Evolutionary conservation across 2,113 vertebrate species (phyloP), one percentile per base, ranked within the genome.

Genomic region (Entelurus aequoreus): DNA sequence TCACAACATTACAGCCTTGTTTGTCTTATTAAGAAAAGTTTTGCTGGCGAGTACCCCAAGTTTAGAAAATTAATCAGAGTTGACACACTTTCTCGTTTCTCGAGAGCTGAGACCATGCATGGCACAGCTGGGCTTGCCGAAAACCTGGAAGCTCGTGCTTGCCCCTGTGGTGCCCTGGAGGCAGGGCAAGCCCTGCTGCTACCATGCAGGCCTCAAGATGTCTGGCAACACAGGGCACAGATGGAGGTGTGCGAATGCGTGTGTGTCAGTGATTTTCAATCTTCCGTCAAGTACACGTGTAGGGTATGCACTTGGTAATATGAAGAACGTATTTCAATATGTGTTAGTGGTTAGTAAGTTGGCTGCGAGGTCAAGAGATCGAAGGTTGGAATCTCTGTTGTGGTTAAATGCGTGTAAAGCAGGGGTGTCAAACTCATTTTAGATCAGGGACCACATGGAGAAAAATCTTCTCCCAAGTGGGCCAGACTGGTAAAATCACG

Each of bases 121-220:
- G 46, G 64, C 71, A 36, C 85, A 87, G 87, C 87, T 87, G 85
- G 66, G 74, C 74, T 68, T 47, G 71, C 74, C 72, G 77, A 62
- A 60, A 76, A 79, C 82, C 85, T 78, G 8, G 65, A 82, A 84
- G 86, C 77, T 6, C 82, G 65, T 78, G 78, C 76, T 70, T 77
- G 59, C 63, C 74, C 68, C 67, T 83, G 71, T 77, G 75, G 49
- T 76, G 68, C 78, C 84, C 68, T 6, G 56, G 60, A 74, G 87
- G 84, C 72, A 80, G 69, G 76, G 75, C 83, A 84, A 83, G 70
- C 83, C 84, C 79, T 56, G 57, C 75, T 74, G 66, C 66, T 72
- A 73, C 80, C 78, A 71, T 65, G 13, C 76, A 75, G 81, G 78
- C 69, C 75, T 37, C 69, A 74, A 74, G 65, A 81, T 73, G 76